These are phyloP conservation scores for Paracyclopina nana DNA, from an alignment of 1,140 invertebrate genomes.

Conservation along the genomic window DNA sequence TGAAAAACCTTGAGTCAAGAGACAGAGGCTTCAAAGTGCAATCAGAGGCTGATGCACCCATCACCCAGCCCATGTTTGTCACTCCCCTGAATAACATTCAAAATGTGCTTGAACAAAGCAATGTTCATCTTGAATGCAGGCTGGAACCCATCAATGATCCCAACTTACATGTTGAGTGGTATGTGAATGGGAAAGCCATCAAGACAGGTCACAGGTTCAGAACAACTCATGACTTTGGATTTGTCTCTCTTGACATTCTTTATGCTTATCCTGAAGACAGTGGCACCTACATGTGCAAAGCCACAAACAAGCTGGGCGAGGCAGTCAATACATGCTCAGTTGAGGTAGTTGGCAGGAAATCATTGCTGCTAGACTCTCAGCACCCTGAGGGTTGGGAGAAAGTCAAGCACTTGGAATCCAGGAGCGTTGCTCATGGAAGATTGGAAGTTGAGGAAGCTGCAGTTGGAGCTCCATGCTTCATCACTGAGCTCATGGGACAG, in stretches of 20 bases:
- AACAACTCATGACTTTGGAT: constrained; percentile 40
- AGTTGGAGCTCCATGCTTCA: constrained; percentile 52
- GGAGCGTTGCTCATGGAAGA: constrained; percentile 44
- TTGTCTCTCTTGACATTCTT: constrained; percentile 34
- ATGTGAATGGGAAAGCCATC: constrained; percentile 57
- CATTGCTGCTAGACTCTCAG: constrained; percentile 61
- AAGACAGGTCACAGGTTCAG: constrained; percentile 37
- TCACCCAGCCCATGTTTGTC: constrained; percentile 63
- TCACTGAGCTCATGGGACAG: constrained; percentile 51
- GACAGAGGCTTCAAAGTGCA: constrained; percentile 37
- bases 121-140: constrained; percentile 81
- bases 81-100: constrained; percentile 60
- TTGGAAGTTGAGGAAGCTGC: constrained; percentile 58
- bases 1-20: constrained; percentile 51
- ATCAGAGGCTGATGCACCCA: constrained; percentile 47
- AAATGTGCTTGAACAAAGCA: constrained; percentile 68
- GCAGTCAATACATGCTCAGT: constrained; percentile 65
- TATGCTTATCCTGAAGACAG: constrained; percentile 30
- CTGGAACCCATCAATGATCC: constrained; percentile 89
- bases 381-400: constrained; percentile 81
- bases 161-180: constrained; percentile 88
- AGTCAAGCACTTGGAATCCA: constrained; percentile 66
- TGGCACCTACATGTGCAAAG: constrained; percentile 31
- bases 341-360: constrained; percentile 46
- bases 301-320: constrained; percentile 28